Percentiles rank a stretch among this genome's conserved stretches.
These are phyloP conservation scores for Pantherophis alleghaniensis DNA, from an alignment of 2,797 vertebrate species.

Conservation along the genomic window DNA sequence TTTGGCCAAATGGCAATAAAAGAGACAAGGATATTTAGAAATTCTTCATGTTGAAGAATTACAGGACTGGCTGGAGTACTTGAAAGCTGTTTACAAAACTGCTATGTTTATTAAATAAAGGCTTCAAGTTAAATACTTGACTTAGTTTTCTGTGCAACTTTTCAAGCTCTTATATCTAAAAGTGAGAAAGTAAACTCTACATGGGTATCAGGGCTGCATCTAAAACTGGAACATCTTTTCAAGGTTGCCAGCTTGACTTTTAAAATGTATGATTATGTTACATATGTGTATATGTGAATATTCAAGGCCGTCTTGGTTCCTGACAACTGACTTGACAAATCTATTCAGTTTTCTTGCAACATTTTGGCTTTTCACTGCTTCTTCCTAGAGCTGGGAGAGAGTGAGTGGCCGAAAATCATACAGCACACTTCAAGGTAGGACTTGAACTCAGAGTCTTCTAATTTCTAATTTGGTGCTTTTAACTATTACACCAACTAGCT, in stretches of 20 bases:
- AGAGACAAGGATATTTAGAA: slow-evolving; percentile 22
- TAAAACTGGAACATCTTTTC: background rate
- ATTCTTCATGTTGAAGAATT: slow-evolving; percentile 13
- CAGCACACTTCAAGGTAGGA: background rate
- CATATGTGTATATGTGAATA: background rate
- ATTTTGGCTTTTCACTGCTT: background rate
- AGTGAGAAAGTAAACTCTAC: slow-evolving; percentile 10
- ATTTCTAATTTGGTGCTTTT: background rate
- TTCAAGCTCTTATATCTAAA: slow-evolving; percentile 5
- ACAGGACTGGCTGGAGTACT: slow-evolving; percentile 11
- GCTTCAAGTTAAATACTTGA: slow-evolving; percentile 16
- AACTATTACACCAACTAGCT: background rate
- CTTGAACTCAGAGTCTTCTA: background rate
- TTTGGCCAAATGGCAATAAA: slow-evolving; percentile 15
- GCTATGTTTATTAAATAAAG: slow-evolving; percentile 29
- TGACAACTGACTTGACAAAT: background rate
- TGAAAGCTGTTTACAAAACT: slow-evolving; percentile 25
- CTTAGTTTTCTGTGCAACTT: slow-evolving; percentile 13
- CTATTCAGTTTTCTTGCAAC: background rate
- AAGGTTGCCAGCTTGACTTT: background rate
- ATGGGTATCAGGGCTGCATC: background rate
- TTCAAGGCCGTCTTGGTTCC: background rate
- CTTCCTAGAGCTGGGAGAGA: background rate
- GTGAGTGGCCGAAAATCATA: background rate
- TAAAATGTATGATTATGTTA: background rate